Evolutionary conservation across 1,140 invertebrate genomes (phyloP).

Genomic region (Hestina assimilis): DNA sequence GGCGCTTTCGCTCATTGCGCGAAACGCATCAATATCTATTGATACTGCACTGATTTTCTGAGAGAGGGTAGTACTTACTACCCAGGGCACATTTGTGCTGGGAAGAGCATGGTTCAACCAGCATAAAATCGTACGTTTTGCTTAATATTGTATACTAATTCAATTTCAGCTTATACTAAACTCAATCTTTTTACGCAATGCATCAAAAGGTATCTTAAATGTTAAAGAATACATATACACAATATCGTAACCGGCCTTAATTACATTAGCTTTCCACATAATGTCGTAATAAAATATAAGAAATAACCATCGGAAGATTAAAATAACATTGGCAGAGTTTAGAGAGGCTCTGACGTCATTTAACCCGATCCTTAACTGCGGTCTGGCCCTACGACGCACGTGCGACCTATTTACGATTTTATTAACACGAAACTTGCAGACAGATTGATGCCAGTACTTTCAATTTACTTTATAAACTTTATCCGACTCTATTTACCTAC

Average conservation of each 20-base stretch:
- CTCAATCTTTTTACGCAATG: not conserved
- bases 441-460: slow-evolving; percentile 38
- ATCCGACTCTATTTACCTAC: too few species aligned
- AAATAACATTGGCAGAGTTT: slow-evolving; percentile 48
- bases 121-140: too few species aligned
- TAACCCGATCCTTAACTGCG: slow-evolving; percentile 46
- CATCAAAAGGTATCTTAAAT: not conserved
- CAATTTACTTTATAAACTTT: slow-evolving; percentile 7
- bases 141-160: too few species aligned
- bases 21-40: too few species aligned
- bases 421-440: slow-evolving; percentile 34
- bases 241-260: slow-evolving; percentile 5
- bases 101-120: too few species aligned
- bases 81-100: too few species aligned
- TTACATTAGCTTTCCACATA: not conserved
- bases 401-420: slow-evolving; percentile 49
- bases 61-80: too few species aligned
- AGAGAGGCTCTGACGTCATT: slow-evolving; percentile 54
- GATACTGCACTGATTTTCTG: too few species aligned
- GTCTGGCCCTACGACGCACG: slow-evolving; percentile 48
- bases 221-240: not conserved
- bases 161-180: not conserved
- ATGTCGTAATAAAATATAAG: slow-evolving; percentile 6
- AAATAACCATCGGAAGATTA: slow-evolving; percentile 1
- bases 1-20: too few species aligned